These are phyloP conservation scores for Sebastes schlegelii DNA, from an alignment of 2,113 vertebrate species.

Conservation along the genomic window DNA sequence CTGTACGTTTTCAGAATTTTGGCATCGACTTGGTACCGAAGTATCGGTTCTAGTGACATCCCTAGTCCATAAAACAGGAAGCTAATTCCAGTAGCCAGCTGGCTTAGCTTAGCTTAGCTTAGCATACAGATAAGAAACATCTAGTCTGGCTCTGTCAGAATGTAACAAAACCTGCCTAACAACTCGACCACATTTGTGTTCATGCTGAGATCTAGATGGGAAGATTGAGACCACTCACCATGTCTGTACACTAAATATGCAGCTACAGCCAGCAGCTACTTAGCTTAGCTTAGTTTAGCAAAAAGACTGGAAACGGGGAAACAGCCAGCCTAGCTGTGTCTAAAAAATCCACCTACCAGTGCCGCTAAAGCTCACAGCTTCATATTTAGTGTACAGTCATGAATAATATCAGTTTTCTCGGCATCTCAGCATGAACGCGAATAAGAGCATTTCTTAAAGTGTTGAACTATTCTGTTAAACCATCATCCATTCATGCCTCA, in stretches of 20 bases:
- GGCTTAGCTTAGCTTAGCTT: not conserved
- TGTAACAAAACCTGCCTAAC: not conserved
- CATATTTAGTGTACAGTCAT: not conserved
- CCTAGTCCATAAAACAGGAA: not conserved
- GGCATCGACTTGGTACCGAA: no score
- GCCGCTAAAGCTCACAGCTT: not conserved
- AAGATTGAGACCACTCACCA: not conserved
- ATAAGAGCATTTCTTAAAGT: not conserved
- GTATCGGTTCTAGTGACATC: no score
- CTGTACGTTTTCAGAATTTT: no score
- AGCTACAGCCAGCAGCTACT: not conserved
- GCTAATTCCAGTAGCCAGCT: not conserved
- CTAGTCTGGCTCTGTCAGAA: not conserved
- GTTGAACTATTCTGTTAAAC: not conserved
- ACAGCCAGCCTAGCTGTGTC: not conserved
- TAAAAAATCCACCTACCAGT: not conserved
- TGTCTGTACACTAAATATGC: not conserved
- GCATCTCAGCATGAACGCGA: not conserved
- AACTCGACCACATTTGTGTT: not conserved
- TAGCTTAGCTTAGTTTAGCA: not conserved
- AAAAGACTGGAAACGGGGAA: not conserved
- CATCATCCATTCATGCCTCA: not conserved
- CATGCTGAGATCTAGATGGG: not conserved
- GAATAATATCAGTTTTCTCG: not conserved
- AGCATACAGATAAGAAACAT: not conserved